Evolutionary conservation across 2,797 vertebrate species (phyloP).

Genomic region (Acrossocheilus wenchowensis): DNA sequence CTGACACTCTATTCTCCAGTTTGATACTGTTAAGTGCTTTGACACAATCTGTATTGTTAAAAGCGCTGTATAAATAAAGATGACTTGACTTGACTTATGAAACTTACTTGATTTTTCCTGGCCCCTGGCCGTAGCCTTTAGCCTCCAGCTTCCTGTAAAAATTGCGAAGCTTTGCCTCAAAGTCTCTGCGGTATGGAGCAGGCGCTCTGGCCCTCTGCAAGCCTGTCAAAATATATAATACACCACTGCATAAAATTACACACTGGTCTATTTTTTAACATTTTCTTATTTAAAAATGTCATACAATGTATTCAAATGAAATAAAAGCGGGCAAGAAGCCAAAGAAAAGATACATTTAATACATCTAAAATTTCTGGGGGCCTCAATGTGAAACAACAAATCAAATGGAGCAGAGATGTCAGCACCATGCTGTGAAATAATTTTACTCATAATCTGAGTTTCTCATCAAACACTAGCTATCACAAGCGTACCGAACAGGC

Average conservation of each 20-base stretch:
- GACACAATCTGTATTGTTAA: no score
- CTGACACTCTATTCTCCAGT: no score
- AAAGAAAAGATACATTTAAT: neutral
- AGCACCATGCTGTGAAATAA: slow-evolving; percentile 58
- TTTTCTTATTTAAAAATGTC: neutral
- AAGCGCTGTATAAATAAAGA: no score
- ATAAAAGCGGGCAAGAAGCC: neutral
- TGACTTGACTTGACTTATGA: neutral
- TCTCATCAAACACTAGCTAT: slow-evolving; percentile 32
- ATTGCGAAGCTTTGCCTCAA: slow-evolving; percentile 97
- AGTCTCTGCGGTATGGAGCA: slow-evolving; percentile 96
- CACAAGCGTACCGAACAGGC: slow-evolving; percentile 34
- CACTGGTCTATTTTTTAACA: neutral
- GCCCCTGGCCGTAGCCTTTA: slow-evolving; percentile 97
- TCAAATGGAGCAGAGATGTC: slow-evolving; percentile 39
- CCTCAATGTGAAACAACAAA: neutral
- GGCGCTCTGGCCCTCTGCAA: slow-evolving; percentile 93
- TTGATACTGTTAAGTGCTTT: no score
- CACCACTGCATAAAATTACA: neutral
- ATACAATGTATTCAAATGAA: neutral
- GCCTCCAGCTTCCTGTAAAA: slow-evolving; percentile 98
- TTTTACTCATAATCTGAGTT: slow-evolving; percentile 45
- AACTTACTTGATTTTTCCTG: slow-evolving; percentile 97
- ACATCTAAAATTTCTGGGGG: neutral
- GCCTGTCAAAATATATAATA: slow-evolving; percentile 68